These are phyloP conservation scores for Clepsis dumicolana DNA, from an alignment of 2,888 invertebrate species.

Conservation along the genomic window DNA sequence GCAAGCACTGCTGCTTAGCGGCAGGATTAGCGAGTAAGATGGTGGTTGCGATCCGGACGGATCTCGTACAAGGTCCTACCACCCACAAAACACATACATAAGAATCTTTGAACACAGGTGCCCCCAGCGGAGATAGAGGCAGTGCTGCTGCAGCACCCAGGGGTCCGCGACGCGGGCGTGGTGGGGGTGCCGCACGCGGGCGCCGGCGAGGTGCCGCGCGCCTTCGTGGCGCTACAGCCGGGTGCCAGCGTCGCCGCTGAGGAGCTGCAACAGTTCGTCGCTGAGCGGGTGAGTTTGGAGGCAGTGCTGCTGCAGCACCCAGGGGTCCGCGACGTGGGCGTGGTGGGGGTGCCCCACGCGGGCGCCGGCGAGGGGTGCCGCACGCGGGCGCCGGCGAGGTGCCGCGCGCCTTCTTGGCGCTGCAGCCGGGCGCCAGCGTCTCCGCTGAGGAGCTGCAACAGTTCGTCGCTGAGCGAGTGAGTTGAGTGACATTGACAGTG, in stretches of 20 bases:
- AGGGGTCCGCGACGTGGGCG: conserved; percentile 91
- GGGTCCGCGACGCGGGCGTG: conserved; percentile 92
- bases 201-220: conserved; percentile 91
- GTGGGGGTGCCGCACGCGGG: conserved; percentile 89
- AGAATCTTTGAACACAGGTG: conserved; percentile 76
- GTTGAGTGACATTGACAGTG: conserved; percentile 91
- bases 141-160: conserved; percentile 89
- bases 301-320: conserved; percentile 90
- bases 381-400: too few relatives aligned
- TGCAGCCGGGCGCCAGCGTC: conserved; percentile 78
- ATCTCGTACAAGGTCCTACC: neutral
- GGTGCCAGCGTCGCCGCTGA: conserved; percentile 79
- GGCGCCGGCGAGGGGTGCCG: conserved; percentile 88
- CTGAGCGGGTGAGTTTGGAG: conserved; percentile 88
- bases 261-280: conserved; percentile 86
- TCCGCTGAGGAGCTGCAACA: conserved; percentile 85
- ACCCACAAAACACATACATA: neutral
- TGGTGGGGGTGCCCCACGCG: conserved; percentile 90
- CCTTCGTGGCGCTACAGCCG: conserved; percentile 89
- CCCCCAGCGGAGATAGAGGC: conserved; percentile 96
- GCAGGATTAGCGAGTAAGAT: too few relatives aligned
- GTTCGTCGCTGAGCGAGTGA: conserved; percentile 84
- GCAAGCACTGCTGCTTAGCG: too few relatives aligned
- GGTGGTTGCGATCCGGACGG: too few relatives aligned
- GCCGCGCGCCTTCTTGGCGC: conserved; percentile 91